phyloP scores from a whole-genome alignment of 2,797 vertebrate genomes.

The Yasuhikotakia modesta region DNA sequence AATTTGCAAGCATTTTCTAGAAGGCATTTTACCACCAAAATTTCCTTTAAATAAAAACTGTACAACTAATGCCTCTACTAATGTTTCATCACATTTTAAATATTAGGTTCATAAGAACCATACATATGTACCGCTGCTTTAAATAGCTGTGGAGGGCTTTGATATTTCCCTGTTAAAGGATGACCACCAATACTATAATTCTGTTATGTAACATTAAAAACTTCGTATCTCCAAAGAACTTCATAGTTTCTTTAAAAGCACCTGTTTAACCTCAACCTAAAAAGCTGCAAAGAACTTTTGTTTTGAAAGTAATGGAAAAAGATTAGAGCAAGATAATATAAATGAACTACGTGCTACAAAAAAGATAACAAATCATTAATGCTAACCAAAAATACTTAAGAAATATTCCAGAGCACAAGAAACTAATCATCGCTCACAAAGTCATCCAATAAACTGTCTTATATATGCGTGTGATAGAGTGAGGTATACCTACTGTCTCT shows the following conservation, averaged over 20 bases:
- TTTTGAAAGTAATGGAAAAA: neutral
- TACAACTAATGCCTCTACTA: too few species aligned
- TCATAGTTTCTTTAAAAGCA: neutral
- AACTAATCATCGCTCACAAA: conserved; percentile 31
- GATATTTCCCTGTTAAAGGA: neutral
- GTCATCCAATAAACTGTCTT: conserved; percentile 37
- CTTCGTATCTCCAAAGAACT: neutral
- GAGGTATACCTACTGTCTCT: conserved; percentile 65
- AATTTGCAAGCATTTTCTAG: too few species aligned
- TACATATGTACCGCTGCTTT: too few species aligned
- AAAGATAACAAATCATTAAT: conserved; percentile 7
- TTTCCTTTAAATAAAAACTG: too few species aligned
- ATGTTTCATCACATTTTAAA: too few species aligned
- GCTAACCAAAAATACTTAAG: conserved; percentile 10
- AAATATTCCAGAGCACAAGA: conserved; percentile 21
- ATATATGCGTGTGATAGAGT: conserved; percentile 15
- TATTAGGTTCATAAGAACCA: too few species aligned
- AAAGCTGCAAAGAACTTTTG: neutral
- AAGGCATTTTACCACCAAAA: too few species aligned
- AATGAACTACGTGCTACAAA: neutral
- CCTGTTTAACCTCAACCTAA: neutral
- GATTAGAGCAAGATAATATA: neutral
- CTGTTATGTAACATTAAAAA: too few species aligned
- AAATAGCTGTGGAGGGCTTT: neutral
- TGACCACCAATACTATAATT: too few species aligned